Conservation (phyloP, 2,797 vertebrate species). For the Trachops cirrhosus region DNA sequence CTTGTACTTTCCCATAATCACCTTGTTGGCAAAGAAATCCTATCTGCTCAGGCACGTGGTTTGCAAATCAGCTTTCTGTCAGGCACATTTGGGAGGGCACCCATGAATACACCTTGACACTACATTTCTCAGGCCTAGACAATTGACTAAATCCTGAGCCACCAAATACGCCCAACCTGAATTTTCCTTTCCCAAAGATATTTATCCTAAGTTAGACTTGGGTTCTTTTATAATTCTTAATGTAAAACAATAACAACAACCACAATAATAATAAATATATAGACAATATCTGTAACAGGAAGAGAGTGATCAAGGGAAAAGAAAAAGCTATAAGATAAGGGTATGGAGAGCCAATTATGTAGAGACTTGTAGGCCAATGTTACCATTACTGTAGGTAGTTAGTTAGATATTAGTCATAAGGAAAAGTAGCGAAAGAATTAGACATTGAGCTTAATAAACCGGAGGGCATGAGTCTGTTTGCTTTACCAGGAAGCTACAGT, state of each 20-base stretch:
- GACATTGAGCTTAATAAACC: too few relatives aligned
- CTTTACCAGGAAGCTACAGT: too few relatives aligned
- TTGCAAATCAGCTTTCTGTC: neutral
- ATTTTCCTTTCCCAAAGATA: neutral
- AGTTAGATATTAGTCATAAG: too few relatives aligned
- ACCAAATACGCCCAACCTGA: neutral
- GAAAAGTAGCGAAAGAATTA: too few relatives aligned
- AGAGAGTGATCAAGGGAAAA: neutral
- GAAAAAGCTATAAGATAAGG: neutral
- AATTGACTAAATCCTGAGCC: neutral
- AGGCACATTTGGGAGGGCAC: neutral
- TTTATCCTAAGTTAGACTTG: neutral
- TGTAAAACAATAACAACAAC: neutral
- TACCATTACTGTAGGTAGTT: too few relatives aligned
- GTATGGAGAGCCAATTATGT: too few relatives aligned
- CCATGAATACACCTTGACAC: neutral
- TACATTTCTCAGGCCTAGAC: neutral
- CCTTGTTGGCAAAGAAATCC: neutral
- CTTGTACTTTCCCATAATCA: neutral
- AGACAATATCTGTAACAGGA: neutral
- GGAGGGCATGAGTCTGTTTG: too few relatives aligned
- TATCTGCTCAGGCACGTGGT: neutral
- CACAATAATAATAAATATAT: neutral
- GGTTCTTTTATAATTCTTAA: neutral
- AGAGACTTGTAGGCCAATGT: neutral